Percentiles rank a stretch among this genome's conserved stretches.
Conservation (phyloP, 2,888 invertebrate species). For the Erpobdella octoculata region DNA sequence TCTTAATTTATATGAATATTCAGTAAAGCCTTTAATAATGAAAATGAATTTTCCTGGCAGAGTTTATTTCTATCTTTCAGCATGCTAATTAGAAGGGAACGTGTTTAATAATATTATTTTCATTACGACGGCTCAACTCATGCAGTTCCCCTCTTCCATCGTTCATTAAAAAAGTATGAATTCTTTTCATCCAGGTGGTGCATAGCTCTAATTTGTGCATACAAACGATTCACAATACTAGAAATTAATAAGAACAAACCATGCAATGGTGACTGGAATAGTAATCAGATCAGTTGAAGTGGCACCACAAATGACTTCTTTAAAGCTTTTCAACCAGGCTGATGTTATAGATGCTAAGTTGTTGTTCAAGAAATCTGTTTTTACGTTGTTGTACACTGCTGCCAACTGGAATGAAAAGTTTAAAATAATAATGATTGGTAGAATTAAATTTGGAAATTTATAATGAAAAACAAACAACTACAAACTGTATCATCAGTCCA, state of each 20-base stretch:
- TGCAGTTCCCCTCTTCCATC: no score
- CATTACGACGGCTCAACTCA: no score
- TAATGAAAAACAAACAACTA: neutral
- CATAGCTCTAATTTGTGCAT: no score
- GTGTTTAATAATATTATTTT: no score
- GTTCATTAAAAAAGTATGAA: no score
- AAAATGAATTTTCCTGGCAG: no score
- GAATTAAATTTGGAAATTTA: neutral
- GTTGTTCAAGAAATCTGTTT: conserved; percentile 14
- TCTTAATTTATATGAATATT: no score
- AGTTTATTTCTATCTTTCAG: no score
- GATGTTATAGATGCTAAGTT: conserved; percentile 18
- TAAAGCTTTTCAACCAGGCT: conserved; percentile 19
- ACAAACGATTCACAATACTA: no score
- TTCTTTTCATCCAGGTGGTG: neutral
- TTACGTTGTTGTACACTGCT: conserved; percentile 14
- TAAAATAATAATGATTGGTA: neutral
- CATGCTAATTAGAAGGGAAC: no score
- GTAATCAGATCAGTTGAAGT: conserved; percentile 12
- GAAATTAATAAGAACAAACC: conserved; percentile 15
- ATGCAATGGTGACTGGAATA: neutral
- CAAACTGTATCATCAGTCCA: conserved; percentile 25
- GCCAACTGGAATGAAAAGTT: conserved; percentile 5
- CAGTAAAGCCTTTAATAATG: no score
- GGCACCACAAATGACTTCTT: conserved; percentile 28